These are phyloP conservation scores for Microchirus variegatus DNA, from an alignment of 2,797 vertebrate genomes.

Conservation along the genomic window DNA sequence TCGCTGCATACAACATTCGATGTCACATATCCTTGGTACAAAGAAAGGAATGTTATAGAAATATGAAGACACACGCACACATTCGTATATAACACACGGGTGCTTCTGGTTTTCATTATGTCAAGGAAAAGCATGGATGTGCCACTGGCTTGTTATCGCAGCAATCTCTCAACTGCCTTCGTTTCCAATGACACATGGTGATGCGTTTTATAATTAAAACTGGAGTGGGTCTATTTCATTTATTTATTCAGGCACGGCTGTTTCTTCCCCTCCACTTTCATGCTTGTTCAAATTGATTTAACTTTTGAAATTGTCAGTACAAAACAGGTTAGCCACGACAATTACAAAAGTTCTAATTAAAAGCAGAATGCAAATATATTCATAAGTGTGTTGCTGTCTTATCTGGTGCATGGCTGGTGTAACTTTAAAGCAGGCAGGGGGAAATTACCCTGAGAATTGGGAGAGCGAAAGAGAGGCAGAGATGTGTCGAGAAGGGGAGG, in stretches of 20 bases:
- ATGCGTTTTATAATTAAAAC: conserved; percentile 76
- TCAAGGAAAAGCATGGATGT: conserved; percentile 38
- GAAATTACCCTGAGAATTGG: conserved; percentile 68
- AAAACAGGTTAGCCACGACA: conserved; percentile 76
- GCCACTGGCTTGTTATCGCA: conserved; percentile 56
- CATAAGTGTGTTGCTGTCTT: conserved; percentile 81
- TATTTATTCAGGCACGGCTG: conserved; percentile 70
- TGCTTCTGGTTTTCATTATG: conserved; percentile 43
- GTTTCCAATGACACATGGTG: conserved; percentile 69
- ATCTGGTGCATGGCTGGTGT: conserved; percentile 75
- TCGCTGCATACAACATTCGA: conserved; percentile 9
- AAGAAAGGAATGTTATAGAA: conserved; percentile 1
- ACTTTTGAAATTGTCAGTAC: conserved; percentile 78
- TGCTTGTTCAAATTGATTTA: conserved; percentile 79
- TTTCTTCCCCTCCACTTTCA: conserved; percentile 67
- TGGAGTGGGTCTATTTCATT: conserved; percentile 73
- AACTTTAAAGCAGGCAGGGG: conserved; percentile 74
- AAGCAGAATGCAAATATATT: conserved; percentile 81
- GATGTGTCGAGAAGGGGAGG: neutral
- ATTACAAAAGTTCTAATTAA: conserved; percentile 83
- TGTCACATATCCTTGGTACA: neutral
- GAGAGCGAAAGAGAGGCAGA: conserved; percentile 14
- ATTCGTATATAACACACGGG: conserved; percentile 10
- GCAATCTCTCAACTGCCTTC: conserved; percentile 60
- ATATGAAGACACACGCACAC: neutral